Percentiles rank a stretch among this genome's conserved stretches.
phyloP scores from a whole-genome alignment of 2,888 invertebrate genomes.

The Meteorus cinctellus region DNA sequence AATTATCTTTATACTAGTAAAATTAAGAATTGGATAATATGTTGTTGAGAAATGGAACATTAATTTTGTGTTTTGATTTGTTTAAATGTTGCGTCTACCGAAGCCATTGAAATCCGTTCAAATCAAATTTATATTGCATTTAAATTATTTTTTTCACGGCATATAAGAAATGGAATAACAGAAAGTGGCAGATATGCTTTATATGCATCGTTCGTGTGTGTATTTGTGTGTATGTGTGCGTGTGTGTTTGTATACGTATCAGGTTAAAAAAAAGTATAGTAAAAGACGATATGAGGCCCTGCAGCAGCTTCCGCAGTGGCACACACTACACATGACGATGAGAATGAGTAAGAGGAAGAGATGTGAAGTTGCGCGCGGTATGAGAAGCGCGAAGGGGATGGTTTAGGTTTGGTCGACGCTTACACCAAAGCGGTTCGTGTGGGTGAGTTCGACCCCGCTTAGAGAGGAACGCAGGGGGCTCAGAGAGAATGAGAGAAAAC shows the following conservation, averaged over 20 bases:
- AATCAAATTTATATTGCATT: too few species aligned
- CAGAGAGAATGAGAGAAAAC: conserved; percentile 43
- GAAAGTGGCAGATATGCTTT: too few species aligned
- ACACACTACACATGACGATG: conserved; percentile 19
- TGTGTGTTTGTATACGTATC: too few species aligned
- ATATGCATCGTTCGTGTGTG: too few species aligned
- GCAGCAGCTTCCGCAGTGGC: conserved; percentile 25
- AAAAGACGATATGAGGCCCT: conserved; percentile 20
- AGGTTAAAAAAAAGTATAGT: background rate
- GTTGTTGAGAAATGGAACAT: too few species aligned
- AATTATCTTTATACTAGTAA: too few species aligned
- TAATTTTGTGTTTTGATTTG: background rate
- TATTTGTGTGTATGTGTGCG: too few species aligned
- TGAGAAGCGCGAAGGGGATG: conserved; percentile 52
- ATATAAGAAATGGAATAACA: too few species aligned
- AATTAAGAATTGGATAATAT: too few species aligned
- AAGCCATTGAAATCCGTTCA: too few species aligned
- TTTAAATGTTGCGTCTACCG: background rate
- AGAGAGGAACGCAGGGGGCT: conserved; percentile 46
- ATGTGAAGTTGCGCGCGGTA: conserved; percentile 46
- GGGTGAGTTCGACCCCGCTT: conserved; percentile 61
- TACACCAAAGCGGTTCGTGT: conserved; percentile 58
- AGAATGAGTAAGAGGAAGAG: conserved; percentile 33
- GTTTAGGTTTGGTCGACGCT: conserved; percentile 64
- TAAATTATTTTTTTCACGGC: too few species aligned